Evolutionary conservation across 2,888 invertebrate species (phyloP).

Genomic region (Keiferia lycopersicella): DNA sequence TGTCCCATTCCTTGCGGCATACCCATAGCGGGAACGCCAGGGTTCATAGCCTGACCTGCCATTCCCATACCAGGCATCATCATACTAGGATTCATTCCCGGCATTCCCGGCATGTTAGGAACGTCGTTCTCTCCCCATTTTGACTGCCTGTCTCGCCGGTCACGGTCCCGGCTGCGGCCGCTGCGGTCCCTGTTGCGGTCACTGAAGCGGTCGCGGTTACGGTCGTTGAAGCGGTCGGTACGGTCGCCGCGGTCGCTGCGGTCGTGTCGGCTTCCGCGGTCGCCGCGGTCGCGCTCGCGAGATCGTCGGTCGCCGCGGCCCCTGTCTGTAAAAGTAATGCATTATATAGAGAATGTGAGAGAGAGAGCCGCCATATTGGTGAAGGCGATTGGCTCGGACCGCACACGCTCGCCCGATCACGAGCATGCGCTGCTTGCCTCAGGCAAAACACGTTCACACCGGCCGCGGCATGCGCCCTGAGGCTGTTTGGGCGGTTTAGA

Average conservation of each 20-base stretch:
- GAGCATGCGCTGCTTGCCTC: too few relatives aligned
- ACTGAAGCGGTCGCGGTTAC: constrained; percentile 28
- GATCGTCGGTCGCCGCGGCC: constrained; percentile 35
- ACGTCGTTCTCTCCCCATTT: constrained; percentile 47
- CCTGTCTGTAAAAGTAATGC: constrained; percentile 32
- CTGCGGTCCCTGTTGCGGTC: constrained; percentile 34
- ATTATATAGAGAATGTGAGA: neutral
- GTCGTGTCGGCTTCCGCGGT: constrained; percentile 27
- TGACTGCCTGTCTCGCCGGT: constrained; percentile 40
- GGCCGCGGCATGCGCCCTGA: too few relatives aligned
- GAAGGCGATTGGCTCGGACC: too few relatives aligned
- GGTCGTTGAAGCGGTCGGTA: neutral
- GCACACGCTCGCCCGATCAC: too few relatives aligned
- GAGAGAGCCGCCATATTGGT: too few relatives aligned
- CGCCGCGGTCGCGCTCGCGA: constrained; percentile 35
- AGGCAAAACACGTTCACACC: too few relatives aligned
- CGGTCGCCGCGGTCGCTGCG: constrained; percentile 30
- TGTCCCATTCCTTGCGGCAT: neutral
- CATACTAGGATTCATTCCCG: neutral
- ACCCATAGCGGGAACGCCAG: neutral
- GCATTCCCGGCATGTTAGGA: constrained; percentile 7
- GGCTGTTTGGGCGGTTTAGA: too few relatives aligned
- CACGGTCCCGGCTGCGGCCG: constrained; percentile 16
- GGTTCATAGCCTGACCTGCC: neutral
- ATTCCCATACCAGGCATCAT: constrained; percentile 10